Evolutionary conservation across 2,797 vertebrate species (phyloP).

Genomic region (Anguilla pacifica): DNA sequence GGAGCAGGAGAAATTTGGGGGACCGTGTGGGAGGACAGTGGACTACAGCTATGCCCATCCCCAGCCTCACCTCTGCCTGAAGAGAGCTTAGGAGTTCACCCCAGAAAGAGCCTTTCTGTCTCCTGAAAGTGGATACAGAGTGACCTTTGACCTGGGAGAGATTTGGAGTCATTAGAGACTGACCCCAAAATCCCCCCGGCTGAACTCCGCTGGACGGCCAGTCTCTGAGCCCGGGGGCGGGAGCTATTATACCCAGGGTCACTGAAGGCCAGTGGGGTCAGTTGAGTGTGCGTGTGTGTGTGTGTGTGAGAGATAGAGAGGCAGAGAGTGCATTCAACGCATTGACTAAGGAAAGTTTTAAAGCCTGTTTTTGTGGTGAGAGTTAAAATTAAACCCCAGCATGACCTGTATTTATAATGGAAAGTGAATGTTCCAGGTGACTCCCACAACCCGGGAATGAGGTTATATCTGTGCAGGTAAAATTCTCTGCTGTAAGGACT

Average conservation of each 20-base stretch:
- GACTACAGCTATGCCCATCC: background rate
- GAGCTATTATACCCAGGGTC: slow-evolving; percentile 20
- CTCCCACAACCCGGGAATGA: too few relatives aligned
- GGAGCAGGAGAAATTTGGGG: background rate
- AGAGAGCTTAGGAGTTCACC: slow-evolving; percentile 50
- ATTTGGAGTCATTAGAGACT: slow-evolving; percentile 65
- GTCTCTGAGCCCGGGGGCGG: slow-evolving; percentile 33
- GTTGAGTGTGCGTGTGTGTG: background rate
- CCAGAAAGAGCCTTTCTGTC: slow-evolving; percentile 61
- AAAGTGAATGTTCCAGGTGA: too few relatives aligned
- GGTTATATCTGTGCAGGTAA: too few relatives aligned
- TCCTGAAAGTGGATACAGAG: slow-evolving; percentile 65
- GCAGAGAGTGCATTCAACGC: too few relatives aligned
- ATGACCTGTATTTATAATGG: too few relatives aligned
- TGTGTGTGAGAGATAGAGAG: background rate
- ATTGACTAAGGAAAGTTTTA: too few relatives aligned
- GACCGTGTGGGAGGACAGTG: background rate
- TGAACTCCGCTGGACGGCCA: slow-evolving; percentile 41
- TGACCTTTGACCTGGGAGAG: slow-evolving; percentile 63
- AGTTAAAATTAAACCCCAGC: too few relatives aligned
- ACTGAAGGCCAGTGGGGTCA: background rate
- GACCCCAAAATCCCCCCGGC: slow-evolving; percentile 49
- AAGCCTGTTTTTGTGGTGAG: too few relatives aligned
- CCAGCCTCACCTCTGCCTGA: background rate
- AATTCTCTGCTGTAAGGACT: too few relatives aligned